Evolutionary conservation across 2,797 vertebrate genomes (phyloP).

Genomic region (Pristis pectinata): DNA sequence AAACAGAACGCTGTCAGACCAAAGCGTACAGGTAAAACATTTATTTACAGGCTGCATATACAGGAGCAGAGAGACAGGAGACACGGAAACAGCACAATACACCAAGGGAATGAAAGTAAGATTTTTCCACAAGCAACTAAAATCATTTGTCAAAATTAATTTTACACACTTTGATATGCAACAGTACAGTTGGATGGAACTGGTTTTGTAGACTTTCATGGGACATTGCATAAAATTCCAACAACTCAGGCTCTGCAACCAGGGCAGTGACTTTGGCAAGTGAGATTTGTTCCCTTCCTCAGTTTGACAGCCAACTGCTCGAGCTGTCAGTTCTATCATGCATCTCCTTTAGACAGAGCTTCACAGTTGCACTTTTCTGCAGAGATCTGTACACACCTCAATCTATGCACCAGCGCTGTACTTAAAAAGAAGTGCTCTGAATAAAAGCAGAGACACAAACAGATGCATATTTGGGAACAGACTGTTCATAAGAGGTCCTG

Average conservation of each 20-base stretch:
- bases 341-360: not conserved
- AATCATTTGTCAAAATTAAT: not conserved
- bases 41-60: not conserved
- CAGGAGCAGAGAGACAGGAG: not conserved
- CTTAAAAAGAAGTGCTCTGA: not conserved
- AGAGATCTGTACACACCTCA: not conserved
- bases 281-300: not conserved
- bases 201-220: not conserved
- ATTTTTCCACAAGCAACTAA: not conserved
- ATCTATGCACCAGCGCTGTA: not conserved
- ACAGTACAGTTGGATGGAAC: not conserved
- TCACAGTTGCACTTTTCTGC: not conserved
- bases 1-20: not conserved
- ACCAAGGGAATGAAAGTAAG: not conserved
- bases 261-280: not conserved
- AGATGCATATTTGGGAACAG: not conserved
- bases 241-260: not conserved
- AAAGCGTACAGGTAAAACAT: not conserved
- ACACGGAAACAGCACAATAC: not conserved
- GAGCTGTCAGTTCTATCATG: not conserved
- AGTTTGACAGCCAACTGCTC: not conserved
- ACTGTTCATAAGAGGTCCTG: not conserved
- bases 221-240: not conserved
- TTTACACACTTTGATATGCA: not conserved
- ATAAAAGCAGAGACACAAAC: not conserved